phyloP scores from a whole-genome alignment of 2,888 invertebrate genomes.

The Parelbella ahira region DNA sequence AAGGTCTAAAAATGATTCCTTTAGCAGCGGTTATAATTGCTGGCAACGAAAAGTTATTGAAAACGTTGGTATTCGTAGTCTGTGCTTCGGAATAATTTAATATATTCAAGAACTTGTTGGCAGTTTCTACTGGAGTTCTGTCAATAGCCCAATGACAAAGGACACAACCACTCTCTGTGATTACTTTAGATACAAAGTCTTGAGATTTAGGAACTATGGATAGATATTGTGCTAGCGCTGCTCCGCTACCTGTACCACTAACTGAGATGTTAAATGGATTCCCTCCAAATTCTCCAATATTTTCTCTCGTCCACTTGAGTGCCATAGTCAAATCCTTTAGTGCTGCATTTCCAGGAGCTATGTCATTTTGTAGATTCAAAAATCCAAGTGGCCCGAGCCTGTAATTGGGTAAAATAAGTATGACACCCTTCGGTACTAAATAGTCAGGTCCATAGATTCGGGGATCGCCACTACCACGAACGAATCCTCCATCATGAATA shows the following conservation, averaged over 20 bases:
- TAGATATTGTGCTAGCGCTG: constrained; percentile 55
- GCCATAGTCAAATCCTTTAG: constrained; percentile 61
- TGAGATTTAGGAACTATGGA: constrained; percentile 48
- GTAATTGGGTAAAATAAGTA: constrained; percentile 62
- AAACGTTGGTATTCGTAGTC: not conserved
- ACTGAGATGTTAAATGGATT: constrained; percentile 54
- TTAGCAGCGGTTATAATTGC: constrained; percentile 38
- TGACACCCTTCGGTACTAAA: constrained; percentile 46
- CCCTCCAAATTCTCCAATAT: constrained; percentile 59
- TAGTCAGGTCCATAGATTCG: constrained; percentile 56
- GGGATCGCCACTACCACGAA: constrained; percentile 54
- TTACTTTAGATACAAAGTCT: constrained; percentile 50
- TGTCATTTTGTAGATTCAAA: constrained; percentile 51
- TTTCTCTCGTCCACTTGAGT: constrained; percentile 53
- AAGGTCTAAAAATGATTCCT: constrained; percentile 46
- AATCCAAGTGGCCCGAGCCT: constrained; percentile 66
- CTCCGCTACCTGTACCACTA: constrained; percentile 57
- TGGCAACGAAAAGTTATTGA: constrained; percentile 26
- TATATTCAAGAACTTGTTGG: constrained; percentile 36
- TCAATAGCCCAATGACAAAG: constrained; percentile 59
- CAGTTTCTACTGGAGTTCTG: constrained; percentile 46
- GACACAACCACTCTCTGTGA: constrained; percentile 60
- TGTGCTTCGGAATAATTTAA: constrained; percentile 5
- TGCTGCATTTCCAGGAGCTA: constrained; percentile 62
- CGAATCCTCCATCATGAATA: constrained; percentile 61